Conservation (phyloP, 2,888 invertebrate species). For the Drosophila neoperkinsi region DNA sequence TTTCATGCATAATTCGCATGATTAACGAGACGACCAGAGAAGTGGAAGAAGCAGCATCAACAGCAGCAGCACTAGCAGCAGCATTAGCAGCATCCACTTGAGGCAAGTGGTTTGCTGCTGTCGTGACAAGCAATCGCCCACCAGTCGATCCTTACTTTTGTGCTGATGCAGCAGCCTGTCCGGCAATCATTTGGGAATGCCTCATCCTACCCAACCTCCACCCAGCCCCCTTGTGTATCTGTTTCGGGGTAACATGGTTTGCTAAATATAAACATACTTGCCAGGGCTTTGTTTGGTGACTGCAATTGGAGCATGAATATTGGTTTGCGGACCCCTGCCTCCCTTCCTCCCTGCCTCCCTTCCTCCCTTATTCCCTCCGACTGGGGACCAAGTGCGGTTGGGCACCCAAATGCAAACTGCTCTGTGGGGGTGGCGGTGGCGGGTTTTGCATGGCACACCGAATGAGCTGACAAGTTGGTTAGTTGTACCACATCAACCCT, state of each 20-base stretch:
- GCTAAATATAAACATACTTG: constrained; percentile 74
- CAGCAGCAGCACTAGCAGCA: constrained; percentile 22
- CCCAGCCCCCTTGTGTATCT: not conserved
- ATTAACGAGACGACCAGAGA: constrained; percentile 66
- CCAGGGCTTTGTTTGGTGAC: constrained; percentile 68
- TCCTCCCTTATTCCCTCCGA: not conserved
- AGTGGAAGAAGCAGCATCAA: not conserved
- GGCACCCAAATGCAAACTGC: constrained; percentile 11
- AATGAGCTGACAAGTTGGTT: constrained; percentile 56
- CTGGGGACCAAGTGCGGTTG: constrained; percentile 25
- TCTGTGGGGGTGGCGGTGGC: not conserved
- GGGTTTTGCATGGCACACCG: constrained; percentile 1
- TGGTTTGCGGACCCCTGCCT: constrained; percentile 46
- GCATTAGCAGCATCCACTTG: constrained; percentile 59
- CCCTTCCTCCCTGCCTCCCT: not conserved
- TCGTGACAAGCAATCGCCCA: constrained; percentile 55
- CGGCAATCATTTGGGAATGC: constrained; percentile 13
- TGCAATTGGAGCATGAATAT: constrained; percentile 80
- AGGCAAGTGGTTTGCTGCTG: constrained; percentile 55
- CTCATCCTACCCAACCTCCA: not conserved
- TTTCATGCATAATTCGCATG: constrained; percentile 81
- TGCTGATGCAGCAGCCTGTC: constrained; percentile 65
- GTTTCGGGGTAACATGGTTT: constrained; percentile 55
- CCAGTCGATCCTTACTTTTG: constrained; percentile 61
- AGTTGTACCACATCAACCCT: constrained; percentile 42